Evolutionary conservation across 2,797 vertebrate genomes (phyloP).

Genomic region (Capromys pilorides): DNA sequence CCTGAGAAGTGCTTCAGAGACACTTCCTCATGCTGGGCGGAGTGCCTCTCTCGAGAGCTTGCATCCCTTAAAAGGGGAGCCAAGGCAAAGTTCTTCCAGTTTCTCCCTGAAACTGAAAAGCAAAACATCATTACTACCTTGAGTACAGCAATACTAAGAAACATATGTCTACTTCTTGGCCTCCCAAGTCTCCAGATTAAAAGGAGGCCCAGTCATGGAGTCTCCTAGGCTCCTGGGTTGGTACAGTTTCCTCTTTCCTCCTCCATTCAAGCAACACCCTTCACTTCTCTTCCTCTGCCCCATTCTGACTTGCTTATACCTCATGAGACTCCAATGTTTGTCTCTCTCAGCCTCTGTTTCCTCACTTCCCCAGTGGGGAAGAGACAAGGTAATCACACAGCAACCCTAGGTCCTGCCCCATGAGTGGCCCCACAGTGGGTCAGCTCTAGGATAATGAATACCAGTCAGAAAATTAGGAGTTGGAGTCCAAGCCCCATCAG

Average conservation of each 20-base stretch:
- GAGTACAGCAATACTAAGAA: neutral
- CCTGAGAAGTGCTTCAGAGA: slow-evolving; percentile 84
- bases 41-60: slow-evolving; percentile 84
- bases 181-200: neutral
- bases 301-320: neutral
- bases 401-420: rapidly evolving
- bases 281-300: neutral
- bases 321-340: neutral
- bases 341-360: neutral
- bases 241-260: neutral
- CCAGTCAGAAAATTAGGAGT: neutral
- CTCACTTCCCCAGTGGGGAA: neutral
- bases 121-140: neutral
- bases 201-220: neutral
- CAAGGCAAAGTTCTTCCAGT: slow-evolving; percentile 86
- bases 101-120: slow-evolving; percentile 85
- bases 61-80: slow-evolving; percentile 87
- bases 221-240: neutral
- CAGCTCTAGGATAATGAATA: neutral
- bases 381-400: neutral
- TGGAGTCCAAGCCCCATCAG: neutral
- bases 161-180: neutral
- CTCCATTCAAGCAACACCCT: neutral
- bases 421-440: neutral
- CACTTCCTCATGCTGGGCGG: slow-evolving; percentile 80